Evolutionary conservation across 2,888 invertebrate genomes (phyloP).

Genomic region (Argyresthia albistria): DNA sequence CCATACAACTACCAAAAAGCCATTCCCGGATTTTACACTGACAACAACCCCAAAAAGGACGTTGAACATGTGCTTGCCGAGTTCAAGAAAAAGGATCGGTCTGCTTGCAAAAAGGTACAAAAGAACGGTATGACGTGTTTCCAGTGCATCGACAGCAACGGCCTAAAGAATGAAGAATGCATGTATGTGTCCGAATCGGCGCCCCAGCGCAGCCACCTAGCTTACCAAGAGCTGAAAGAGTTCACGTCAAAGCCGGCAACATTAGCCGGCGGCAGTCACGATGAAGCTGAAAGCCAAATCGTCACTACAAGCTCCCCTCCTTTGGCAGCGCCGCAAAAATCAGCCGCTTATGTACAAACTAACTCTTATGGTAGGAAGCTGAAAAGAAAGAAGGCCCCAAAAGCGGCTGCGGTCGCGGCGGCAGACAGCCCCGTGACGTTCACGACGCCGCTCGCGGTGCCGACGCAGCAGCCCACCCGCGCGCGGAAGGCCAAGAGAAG

Average conservation of each 20-base stretch:
- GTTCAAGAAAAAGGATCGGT: conserved; percentile 80
- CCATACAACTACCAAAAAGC: conserved; percentile 61
- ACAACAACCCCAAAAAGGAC: conserved; percentile 74
- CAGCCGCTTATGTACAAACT: conserved; percentile 53
- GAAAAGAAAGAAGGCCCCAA: conserved; percentile 52
- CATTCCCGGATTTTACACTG: conserved; percentile 61
- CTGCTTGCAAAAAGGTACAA: conserved; percentile 78
- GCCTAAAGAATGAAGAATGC: conserved; percentile 83
- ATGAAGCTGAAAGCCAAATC: conserved; percentile 50
- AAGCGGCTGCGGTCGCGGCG: conserved; percentile 24
- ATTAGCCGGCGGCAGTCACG: conserved; percentile 32
- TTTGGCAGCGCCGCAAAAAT: conserved; percentile 31
- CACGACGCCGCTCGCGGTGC: conserved; percentile 16
- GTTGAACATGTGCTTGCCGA: conserved; percentile 81
- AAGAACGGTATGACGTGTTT: conserved; percentile 85
- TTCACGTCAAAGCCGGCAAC: conserved; percentile 64
- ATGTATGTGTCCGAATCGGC: conserved; percentile 82
- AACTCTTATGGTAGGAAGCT: conserved; percentile 50
- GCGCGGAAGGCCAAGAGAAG: conserved; percentile 41
- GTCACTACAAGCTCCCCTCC: conserved; percentile 40
- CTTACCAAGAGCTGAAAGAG: conserved; percentile 78
- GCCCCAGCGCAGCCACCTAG: conserved; percentile 75
- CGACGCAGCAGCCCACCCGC: conserved; percentile 11
- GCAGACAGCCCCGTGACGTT: conserved; percentile 30
- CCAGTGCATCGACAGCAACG: conserved; percentile 78